Conservation (phyloP, 2,113 vertebrate species). For the Helogale parvula region DNA sequence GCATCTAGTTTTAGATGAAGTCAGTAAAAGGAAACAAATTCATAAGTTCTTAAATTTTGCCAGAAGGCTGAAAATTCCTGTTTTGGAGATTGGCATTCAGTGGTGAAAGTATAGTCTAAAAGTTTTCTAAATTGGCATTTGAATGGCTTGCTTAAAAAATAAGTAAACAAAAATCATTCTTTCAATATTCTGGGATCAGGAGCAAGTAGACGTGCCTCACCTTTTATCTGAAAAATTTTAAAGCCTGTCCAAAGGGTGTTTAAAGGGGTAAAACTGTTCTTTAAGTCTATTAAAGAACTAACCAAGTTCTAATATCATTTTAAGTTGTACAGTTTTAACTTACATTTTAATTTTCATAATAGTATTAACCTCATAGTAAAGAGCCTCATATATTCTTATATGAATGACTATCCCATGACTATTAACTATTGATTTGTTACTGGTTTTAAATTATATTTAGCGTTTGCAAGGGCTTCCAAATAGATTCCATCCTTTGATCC, state of each 20-base stretch:
- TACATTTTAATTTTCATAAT: not conserved
- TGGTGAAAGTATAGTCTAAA: not conserved
- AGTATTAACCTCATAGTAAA: not conserved
- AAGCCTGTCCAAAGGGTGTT: not conserved
- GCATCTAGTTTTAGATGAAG: not conserved
- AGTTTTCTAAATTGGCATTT: not conserved
- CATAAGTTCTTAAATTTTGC: not conserved
- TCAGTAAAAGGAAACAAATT: not conserved
- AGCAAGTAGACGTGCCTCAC: not conserved
- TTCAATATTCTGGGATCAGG: not conserved
- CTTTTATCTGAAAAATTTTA: not conserved
- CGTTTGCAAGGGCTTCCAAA: not conserved
- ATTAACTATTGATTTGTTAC: not conserved
- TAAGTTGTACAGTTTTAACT: not conserved
- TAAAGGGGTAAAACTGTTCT: not conserved
- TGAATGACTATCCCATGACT: not conserved
- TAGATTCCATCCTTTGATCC: not conserved
- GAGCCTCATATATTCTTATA: not conserved
- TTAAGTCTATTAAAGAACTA: not conserved
- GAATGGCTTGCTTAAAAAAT: conserved; percentile 40
- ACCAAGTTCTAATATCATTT: not conserved
- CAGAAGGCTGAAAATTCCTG: not conserved
- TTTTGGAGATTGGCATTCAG: not conserved
- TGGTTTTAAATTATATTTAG: not conserved
- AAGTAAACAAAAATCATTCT: not conserved